These are phyloP conservation scores for Drosophila lacertosa DNA, from an alignment of 1,140 invertebrate species.

Conservation along the genomic window DNA sequence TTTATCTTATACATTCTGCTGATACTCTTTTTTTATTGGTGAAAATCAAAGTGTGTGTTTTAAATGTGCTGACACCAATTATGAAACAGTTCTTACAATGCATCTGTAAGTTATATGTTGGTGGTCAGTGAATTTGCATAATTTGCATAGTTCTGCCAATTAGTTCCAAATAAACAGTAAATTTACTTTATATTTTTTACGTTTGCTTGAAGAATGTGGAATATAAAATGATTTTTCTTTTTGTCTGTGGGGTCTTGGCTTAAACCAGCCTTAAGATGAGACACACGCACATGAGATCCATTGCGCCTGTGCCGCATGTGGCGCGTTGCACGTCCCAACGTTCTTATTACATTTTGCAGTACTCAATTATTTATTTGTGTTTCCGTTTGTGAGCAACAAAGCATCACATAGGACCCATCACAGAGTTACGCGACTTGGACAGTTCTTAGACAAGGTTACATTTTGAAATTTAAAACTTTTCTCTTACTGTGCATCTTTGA, in stretches of 20 bases:
- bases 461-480: not conserved
- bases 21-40: not conserved
- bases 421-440: not conserved
- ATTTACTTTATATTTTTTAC: no score
- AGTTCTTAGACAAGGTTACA: not conserved
- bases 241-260: constrained; percentile 6
- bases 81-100: not conserved
- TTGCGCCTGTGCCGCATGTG: constrained; percentile 40
- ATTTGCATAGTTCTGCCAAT: not conserved
- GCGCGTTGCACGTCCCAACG: constrained; percentile 24
- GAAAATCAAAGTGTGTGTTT: not conserved
- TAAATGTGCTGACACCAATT: not conserved
- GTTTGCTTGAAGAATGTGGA: no score
- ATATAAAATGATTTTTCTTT: not conserved
- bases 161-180: no score
- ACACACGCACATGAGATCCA: not conserved
- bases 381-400: constrained; percentile 23
- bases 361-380: constrained; percentile 30
- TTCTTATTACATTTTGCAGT: constrained; percentile 21
- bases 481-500: not conserved
- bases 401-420: not conserved
- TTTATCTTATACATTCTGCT: no score
- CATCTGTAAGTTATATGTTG: not conserved
- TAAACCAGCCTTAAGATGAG: not conserved
- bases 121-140: no score